These are phyloP conservation scores for Saccopteryx bilineata DNA, from an alignment of 2,113 vertebrate genomes.

Conservation along the genomic window DNA sequence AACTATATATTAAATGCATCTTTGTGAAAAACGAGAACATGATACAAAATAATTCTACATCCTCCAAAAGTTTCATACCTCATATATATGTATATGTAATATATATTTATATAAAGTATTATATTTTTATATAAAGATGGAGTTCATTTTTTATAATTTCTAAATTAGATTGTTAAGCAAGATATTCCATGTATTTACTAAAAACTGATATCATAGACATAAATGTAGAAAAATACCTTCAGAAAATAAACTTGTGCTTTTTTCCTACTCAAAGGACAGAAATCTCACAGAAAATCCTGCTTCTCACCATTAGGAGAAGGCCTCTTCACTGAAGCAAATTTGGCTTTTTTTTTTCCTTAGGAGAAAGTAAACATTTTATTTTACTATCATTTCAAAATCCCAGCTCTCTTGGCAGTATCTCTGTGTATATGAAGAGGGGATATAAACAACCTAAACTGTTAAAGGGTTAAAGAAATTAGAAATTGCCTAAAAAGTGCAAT, in stretches of 20 bases:
- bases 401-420: neutral
- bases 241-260: neutral
- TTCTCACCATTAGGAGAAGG: neutral
- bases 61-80: neutral
- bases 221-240: constrained; percentile 14
- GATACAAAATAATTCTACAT: neutral
- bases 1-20: neutral
- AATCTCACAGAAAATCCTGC: neutral
- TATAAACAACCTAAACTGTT: neutral
- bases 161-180: constrained; percentile 47
- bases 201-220: neutral
- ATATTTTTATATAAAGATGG: neutral
- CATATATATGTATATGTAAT: neutral
- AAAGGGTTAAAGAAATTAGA: constrained; percentile 2
- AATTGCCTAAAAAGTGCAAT: neutral
- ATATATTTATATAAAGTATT: neutral
- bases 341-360: neutral
- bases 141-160: neutral
- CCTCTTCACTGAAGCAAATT: neutral
- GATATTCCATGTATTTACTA: neutral
- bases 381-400: neutral
- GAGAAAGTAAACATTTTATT: neutral
- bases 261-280: neutral
- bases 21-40: constrained; percentile 23
- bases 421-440: neutral